Percentiles rank a stretch among this genome's conserved stretches.
Evolutionary conservation across 2,797 vertebrate genomes (phyloP).

Genomic region (Cirrhinus mrigala): DNA sequence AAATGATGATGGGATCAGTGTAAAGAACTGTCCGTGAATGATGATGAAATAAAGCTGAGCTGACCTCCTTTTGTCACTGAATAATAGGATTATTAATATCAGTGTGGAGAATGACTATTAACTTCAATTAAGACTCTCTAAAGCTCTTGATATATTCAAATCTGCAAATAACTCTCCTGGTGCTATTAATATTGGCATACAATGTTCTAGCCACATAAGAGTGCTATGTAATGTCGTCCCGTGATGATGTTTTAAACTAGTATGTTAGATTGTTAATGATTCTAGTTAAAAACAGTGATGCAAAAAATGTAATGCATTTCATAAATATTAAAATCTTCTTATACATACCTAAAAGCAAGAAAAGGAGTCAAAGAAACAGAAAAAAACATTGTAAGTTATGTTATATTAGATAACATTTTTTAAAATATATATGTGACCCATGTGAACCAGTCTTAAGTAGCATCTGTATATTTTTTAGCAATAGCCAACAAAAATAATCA

Average conservation of each 20-base stretch:
- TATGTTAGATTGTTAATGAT: slow-evolving; percentile 8
- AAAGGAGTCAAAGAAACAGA: background rate
- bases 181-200: slow-evolving; percentile 31
- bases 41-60: slow-evolving; percentile 64
- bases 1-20: slow-evolving; percentile 54
- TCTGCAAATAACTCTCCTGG: slow-evolving; percentile 3
- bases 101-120: slow-evolving; percentile 69
- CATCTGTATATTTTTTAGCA: no score
- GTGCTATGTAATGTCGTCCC: slow-evolving; percentile 15
- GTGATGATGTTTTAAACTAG: background rate
- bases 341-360: background rate
- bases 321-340: background rate
- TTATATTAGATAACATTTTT: background rate
- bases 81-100: slow-evolving; percentile 75
- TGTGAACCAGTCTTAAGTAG: no score
- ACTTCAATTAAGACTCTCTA: slow-evolving; percentile 59
- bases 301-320: background rate
- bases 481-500: no score
- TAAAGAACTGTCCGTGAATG: slow-evolving; percentile 55
- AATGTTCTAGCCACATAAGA: background rate
- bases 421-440: no score
- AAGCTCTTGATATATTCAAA: slow-evolving; percentile 59
- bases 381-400: background rate
- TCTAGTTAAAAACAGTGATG: slow-evolving; percentile 9
- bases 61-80: slow-evolving; percentile 69